Conservation (phyloP, 1,140 invertebrate species). For the Drosophila burlai region DNA sequence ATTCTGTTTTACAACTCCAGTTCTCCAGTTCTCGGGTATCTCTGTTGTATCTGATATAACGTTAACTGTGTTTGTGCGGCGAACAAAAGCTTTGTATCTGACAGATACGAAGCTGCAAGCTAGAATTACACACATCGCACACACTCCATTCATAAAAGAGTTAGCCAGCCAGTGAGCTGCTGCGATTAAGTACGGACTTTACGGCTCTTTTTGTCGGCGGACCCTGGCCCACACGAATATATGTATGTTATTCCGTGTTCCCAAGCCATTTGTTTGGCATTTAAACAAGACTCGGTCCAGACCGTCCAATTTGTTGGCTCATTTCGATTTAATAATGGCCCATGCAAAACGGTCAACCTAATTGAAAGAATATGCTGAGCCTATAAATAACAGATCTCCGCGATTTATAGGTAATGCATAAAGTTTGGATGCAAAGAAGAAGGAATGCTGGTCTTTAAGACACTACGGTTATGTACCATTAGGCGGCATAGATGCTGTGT, state of each 20-base stretch:
- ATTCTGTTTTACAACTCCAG: conserved; percentile 76
- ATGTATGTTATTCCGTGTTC: conserved; percentile 26
- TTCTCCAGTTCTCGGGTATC: conserved; percentile 47
- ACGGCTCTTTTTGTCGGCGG: conserved; percentile 12
- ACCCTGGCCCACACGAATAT: conserved; percentile 8
- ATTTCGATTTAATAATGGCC: conserved; percentile 53
- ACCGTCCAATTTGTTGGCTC: conserved; percentile 48
- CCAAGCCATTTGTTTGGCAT: conserved; percentile 44
- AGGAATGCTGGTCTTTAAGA: conserved; percentile 8
- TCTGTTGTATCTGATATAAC: conserved; percentile 64
- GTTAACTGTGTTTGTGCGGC: conserved; percentile 64
- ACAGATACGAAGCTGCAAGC: conserved; percentile 30
- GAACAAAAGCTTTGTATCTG: conserved; percentile 38
- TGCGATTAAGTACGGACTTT: conserved; percentile 48
- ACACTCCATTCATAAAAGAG: conserved; percentile 65
- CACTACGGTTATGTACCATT: background rate
- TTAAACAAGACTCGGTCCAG: conserved; percentile 38
- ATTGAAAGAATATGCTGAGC: conserved; percentile 48
- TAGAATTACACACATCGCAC: conserved; percentile 42
- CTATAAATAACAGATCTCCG: conserved; percentile 32
- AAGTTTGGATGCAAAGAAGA: background rate
- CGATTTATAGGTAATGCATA: background rate
- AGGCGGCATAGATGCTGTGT: background rate
- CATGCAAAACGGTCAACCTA: conserved; percentile 55
- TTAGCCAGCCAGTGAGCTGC: conserved; percentile 25